These are phyloP conservation scores for Adelosebastes latens DNA, from an alignment of 2,797 vertebrate genomes.

Conservation along the genomic window DNA sequence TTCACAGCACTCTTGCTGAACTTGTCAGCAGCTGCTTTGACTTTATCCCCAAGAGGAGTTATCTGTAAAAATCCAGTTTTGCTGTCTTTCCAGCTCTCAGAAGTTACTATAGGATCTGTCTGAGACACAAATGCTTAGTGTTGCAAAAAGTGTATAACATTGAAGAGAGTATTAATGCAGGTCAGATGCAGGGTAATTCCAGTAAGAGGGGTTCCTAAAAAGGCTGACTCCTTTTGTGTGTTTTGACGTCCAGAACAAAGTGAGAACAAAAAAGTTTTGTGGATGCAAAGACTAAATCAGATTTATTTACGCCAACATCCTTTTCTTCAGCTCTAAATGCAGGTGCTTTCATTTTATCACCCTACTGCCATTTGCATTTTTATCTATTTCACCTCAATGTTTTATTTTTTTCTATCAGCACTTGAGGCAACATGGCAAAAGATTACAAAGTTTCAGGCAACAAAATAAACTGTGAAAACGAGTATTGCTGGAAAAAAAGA, in stretches of 20 bases:
- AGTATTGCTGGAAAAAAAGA: neutral
- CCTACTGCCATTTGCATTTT: constrained; percentile 33
- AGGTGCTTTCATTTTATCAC: constrained; percentile 3
- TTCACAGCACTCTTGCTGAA: neutral
- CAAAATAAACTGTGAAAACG: constrained; percentile 18
- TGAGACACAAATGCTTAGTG: neutral
- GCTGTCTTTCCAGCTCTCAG: neutral
- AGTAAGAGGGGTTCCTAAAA: neutral
- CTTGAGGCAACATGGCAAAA: neutral
- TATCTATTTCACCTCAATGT: constrained; percentile 7
- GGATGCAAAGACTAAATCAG: neutral
- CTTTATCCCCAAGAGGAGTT: neutral
- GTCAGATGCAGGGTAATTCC: neutral
- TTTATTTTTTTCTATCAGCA: neutral
- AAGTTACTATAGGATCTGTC: neutral
- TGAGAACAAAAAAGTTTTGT: neutral
- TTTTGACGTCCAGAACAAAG: constrained; percentile 5
- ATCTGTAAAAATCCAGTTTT: neutral
- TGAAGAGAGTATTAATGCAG: neutral
- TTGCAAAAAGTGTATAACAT: neutral
- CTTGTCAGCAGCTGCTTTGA: neutral
- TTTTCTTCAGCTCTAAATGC: neutral
- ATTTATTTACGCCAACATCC: constrained; percentile 4
- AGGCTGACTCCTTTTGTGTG: neutral
- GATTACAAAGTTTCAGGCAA: constrained; percentile 15